phyloP scores from a whole-genome alignment of 2,797 vertebrate species.

The Trachops cirrhosus region DNA sequence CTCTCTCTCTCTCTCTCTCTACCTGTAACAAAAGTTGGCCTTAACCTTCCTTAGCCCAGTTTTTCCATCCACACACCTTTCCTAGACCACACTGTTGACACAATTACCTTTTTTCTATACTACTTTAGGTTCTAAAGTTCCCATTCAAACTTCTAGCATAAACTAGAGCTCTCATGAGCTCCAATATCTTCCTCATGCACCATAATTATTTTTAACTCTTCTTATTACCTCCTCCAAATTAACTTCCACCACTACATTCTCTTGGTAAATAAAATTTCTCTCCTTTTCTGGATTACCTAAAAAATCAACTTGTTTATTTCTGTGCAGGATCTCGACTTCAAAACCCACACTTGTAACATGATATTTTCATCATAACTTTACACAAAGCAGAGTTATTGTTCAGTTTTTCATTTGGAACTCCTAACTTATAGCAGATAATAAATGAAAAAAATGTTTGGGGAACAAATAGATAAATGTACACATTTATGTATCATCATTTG shows the following conservation, averaged over 20 bases:
- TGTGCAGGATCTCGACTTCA: neutral
- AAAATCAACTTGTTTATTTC: neutral
- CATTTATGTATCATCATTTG: neutral
- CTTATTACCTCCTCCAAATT: neutral
- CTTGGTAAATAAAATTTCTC: neutral
- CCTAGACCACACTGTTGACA: neutral
- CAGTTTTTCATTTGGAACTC: neutral
- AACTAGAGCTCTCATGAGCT: neutral
- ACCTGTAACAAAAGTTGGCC: neutral
- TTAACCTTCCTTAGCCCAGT: neutral
- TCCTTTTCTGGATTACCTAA: neutral
- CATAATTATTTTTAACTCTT: neutral
- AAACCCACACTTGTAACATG: neutral
- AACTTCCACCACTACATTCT: neutral
- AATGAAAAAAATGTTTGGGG: neutral
- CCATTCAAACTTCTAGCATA: neutral
- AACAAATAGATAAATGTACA: neutral
- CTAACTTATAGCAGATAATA: neutral
- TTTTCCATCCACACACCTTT: neutral
- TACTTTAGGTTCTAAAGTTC: neutral
- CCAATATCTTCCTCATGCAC: neutral
- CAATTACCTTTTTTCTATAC: neutral
- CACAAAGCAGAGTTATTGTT: neutral
- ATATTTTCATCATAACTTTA: neutral
- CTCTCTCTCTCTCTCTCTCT: neutral